phyloP scores from a whole-genome alignment of 2,113 vertebrate species.

The Empidonax alnorum region DNA sequence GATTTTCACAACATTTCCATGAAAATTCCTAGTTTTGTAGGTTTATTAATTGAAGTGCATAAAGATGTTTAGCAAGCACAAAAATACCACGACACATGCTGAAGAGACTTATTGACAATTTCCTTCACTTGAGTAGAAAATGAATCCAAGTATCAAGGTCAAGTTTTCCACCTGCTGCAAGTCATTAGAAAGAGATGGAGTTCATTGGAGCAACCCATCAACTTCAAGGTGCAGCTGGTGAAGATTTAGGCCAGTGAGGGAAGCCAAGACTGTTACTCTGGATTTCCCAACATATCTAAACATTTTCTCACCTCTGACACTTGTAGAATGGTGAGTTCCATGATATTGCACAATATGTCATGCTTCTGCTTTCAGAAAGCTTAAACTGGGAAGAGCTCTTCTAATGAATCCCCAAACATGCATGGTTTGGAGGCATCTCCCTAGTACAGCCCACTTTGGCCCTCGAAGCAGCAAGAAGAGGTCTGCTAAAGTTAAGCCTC shows the following conservation, averaged over 20 bases:
- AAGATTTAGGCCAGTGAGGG: neutral
- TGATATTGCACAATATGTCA: neutral
- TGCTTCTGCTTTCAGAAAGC: neutral
- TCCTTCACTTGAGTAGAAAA: neutral
- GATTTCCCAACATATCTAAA: neutral
- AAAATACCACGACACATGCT: neutral
- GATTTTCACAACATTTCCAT: neutral
- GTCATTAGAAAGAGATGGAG: neutral
- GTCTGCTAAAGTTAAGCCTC: neutral
- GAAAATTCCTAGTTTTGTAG: neutral
- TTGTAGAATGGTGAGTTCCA: neutral
- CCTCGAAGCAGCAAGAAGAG: neutral
- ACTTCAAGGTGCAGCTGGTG: neutral
- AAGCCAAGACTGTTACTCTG: neutral
- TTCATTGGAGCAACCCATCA: neutral
- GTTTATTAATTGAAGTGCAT: neutral
- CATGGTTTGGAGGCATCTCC: neutral
- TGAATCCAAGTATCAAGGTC: neutral
- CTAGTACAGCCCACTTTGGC: neutral
- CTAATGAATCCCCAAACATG: neutral
- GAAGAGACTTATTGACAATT: neutral
- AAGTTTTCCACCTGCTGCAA: neutral
- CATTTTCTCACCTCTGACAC: neutral
- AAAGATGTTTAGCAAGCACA: neutral
- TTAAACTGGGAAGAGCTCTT: neutral